Conservation (phyloP, 2,797 vertebrate genomes). For the Merluccius polli region DNA sequence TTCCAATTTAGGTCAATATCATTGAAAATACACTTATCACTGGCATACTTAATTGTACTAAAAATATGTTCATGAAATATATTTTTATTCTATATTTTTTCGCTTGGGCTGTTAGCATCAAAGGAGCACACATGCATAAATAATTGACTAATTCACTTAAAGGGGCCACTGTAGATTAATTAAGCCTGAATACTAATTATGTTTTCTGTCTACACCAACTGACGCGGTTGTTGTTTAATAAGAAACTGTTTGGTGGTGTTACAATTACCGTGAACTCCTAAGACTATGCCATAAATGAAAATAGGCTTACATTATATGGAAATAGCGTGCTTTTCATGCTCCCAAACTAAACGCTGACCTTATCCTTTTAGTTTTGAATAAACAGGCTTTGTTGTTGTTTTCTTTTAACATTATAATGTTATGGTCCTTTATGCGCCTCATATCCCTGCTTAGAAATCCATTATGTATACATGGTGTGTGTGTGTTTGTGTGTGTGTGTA, state of each 20-base stretch:
- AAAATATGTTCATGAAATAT: no score
- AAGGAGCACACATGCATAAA: conserved; percentile 82
- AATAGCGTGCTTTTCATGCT: conserved; percentile 42
- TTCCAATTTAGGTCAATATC: no score
- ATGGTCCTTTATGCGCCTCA: conserved; percentile 11
- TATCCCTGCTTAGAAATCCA: background rate
- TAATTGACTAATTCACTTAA: conserved; percentile 82
- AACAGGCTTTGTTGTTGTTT: conserved; percentile 43
- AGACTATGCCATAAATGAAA: conserved; percentile 51
- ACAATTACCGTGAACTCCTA: conserved; percentile 61
- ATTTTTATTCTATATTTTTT: no score
- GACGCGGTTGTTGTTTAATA: conserved; percentile 75
- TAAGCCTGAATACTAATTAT: conserved; percentile 83
- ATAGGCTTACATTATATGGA: conserved; percentile 41
- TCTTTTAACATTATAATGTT: conserved; percentile 44
- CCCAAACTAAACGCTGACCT: conserved; percentile 32
- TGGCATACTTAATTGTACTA: no score
- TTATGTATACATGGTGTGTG: background rate
- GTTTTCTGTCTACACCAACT: conserved; percentile 76
- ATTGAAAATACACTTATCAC: no score
- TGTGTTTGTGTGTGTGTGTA: background rate
- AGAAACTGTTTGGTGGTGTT: conserved; percentile 72
- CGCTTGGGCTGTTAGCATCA: conserved; percentile 80
- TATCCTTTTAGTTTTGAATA: conserved; percentile 42
- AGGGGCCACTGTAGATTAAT: conserved; percentile 80